phyloP scores from a whole-genome alignment of 2,113 vertebrate genomes.

The Spizaetus ornatus region DNA sequence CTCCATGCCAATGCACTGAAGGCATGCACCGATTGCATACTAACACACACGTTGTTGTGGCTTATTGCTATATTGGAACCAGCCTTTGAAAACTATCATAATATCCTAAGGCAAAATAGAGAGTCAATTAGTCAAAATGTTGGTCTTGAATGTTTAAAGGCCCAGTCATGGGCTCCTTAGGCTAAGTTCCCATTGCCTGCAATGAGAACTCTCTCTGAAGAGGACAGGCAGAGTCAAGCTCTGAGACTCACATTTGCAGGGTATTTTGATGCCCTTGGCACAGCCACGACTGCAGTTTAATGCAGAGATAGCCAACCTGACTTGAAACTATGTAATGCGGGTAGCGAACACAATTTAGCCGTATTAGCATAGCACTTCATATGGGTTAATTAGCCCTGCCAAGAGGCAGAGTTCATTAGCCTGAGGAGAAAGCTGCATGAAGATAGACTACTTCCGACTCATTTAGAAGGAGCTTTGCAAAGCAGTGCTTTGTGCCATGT shows the following conservation, averaged over 20 bases:
- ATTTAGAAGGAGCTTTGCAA: not conserved
- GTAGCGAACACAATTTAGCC: not conserved
- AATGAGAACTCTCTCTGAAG: not conserved
- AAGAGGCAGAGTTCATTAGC: slow-evolving; percentile 25
- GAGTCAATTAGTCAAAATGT: slow-evolving; percentile 59
- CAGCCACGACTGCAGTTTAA: not conserved
- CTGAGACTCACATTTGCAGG: not conserved
- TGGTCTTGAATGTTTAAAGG: slow-evolving; percentile 51
- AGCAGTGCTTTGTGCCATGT: not conserved
- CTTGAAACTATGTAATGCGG: not conserved
- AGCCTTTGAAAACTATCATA: slow-evolving; percentile 59
- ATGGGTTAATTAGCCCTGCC: slow-evolving; percentile 10
- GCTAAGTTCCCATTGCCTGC: slow-evolving; percentile 31
- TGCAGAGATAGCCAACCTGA: slow-evolving; percentile 9
- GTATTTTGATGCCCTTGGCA: not conserved
- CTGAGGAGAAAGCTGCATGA: not conserved
- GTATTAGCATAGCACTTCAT: not conserved
- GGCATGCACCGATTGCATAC: slow-evolving; percentile 47
- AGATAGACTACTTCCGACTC: slow-evolving; percentile 8
- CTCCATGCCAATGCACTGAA: slow-evolving; percentile 50
- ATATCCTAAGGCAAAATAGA: slow-evolving; percentile 50
- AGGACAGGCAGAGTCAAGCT: not conserved
- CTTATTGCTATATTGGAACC: slow-evolving; percentile 61
- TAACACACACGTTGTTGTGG: slow-evolving; percentile 65
- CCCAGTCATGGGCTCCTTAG: slow-evolving; percentile 24